Evolutionary conservation across 2,113 vertebrate species (phyloP), one percentile per base, ranked within the genome.

Genomic region (Serilophus lunatus): DNA sequence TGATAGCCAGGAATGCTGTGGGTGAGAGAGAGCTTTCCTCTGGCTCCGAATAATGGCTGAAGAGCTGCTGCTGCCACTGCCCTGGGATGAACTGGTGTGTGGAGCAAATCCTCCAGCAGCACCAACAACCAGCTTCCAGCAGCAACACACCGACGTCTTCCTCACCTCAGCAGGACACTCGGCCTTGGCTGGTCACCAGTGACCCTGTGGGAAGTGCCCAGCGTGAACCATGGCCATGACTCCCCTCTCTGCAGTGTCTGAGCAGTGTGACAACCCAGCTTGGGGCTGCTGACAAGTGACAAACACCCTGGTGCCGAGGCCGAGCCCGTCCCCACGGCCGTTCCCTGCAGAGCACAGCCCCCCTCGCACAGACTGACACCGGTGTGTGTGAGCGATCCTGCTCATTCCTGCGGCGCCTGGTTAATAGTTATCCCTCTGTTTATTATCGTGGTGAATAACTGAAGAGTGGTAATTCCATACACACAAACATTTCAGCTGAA

Each of bases 141-240:
- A 33, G 61, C 0, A 2, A 26, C 2, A 10, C 10, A 0, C 25
- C 2, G 1, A 13, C 6, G 0, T n/a, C 74, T 29, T 40, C 49
- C 64, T 47, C 25, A 0, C 12, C 2, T 1, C 10, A 8, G n/a
- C 69, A 40, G 72, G 54, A 87, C 69, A 6, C 17, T 18, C 0
- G 0, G 16, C 24, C 60, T 31, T 17, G 49, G 16, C 76, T 18
- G 61, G 17, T 17, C 61, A 53, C 66, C 70, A 17, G 10, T 44
- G 45, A 61, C 40, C 28, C 49, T 36, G 0, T 2, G 31, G 72
- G 68, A 69, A n/a, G 65, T 22, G 35, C n/a, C 47, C 60, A 45
- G 74, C 0, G 2, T 72, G 69, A 70, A 56, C 50, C 23, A 0
- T 1, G 33, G 71, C 56, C 3, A 0, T 3, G 40, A 40, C 26